Evolutionary conservation across 2,888 invertebrate species (phyloP).

Genomic region (Mesochorus sp.): DNA sequence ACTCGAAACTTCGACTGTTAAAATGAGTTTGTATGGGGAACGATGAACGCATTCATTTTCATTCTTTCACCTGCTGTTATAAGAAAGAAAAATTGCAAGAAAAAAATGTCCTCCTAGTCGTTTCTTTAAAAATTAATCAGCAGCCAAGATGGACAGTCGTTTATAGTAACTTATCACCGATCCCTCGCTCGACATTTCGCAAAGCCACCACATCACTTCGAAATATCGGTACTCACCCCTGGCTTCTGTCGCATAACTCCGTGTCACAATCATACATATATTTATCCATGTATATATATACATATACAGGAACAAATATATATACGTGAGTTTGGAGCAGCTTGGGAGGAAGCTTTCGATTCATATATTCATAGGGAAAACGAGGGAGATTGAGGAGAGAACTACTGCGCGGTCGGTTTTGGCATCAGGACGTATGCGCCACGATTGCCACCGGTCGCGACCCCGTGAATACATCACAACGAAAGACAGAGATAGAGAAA

Average conservation of each 20-base stretch:
- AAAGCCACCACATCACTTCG: conserved; percentile 10
- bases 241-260: conserved; percentile 61
- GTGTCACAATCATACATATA: conserved; percentile 26
- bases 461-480: conserved; percentile 80
- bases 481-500: conserved; percentile 53
- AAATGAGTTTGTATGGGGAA: neutral
- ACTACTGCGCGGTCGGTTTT: conserved; percentile 52
- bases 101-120: too few relatives aligned
- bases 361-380: conserved; percentile 79
- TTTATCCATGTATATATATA: too few relatives aligned
- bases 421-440: conserved; percentile 69
- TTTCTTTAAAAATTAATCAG: conserved; percentile 36
- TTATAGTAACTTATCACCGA: conserved; percentile 73
- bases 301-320: too few relatives aligned
- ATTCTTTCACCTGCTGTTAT: too few relatives aligned
- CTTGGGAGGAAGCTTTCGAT: conserved; percentile 71
- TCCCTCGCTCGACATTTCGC: conserved; percentile 62
- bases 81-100: too few relatives aligned
- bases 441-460: conserved; percentile 79
- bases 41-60: neutral
- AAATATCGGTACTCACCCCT: conserved; percentile 57
- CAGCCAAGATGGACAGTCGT: conserved; percentile 56
- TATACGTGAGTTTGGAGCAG: conserved; percentile 1
- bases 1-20: too few relatives aligned
- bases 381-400: conserved; percentile 56